phyloP scores from a whole-genome alignment of 1,140 invertebrate species.

The Bilobella aurantiaca region DNA sequence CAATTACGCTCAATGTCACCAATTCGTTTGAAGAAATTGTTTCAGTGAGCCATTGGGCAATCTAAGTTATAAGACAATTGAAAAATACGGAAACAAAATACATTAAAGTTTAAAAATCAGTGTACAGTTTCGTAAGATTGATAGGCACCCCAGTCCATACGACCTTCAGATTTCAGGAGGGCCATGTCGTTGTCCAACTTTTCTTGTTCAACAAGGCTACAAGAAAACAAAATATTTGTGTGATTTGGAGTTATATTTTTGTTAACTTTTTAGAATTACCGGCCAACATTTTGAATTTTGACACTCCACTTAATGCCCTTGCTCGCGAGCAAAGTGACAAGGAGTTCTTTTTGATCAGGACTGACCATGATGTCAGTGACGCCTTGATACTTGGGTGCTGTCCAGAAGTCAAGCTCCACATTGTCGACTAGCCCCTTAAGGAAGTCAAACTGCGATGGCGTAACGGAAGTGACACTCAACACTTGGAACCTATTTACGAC shows the following conservation, averaged over 20 bases:
- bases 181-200: too few relatives aligned
- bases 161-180: too few relatives aligned
- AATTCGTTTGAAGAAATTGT: slow-evolving; percentile 14
- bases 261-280: background rate
- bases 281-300: background rate
- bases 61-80: background rate
- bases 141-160: too few relatives aligned
- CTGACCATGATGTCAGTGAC: background rate
- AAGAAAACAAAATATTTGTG: background rate
- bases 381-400: background rate
- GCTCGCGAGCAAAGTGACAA: background rate
- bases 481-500: background rate
- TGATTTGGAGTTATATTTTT: background rate
- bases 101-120: background rate
- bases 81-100: background rate
- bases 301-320: background rate
- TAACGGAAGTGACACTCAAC: background rate
- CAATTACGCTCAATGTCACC: slow-evolving; percentile 41
- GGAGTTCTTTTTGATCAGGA: background rate
- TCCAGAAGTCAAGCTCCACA: background rate
- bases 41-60: background rate
- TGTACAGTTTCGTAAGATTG: too few relatives aligned
- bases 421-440: background rate
- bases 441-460: background rate
- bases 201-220: background rate